These are phyloP conservation scores for Ochotona princeps DNA, from an alignment of 2,113 vertebrate species.

Conservation along the genomic window DNA sequence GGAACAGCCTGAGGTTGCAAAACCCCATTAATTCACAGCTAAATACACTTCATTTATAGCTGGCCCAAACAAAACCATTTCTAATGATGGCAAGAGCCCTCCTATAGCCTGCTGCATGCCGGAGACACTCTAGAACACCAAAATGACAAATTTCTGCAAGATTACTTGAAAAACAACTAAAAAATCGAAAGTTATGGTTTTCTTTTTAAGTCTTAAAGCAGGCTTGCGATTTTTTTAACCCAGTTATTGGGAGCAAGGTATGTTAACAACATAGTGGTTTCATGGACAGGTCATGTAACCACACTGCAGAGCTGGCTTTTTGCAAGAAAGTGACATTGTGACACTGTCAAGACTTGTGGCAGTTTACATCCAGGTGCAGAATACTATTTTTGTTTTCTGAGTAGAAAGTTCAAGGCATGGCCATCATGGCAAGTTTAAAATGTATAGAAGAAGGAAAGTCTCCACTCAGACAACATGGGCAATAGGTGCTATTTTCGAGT, in stretches of 20 bases:
- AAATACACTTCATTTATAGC: background rate
- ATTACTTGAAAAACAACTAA: background rate
- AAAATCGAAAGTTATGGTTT: too few species aligned
- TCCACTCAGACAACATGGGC: background rate
- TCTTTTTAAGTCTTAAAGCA: too few species aligned
- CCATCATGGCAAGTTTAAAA: background rate
- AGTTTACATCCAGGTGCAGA: slow-evolving; percentile 48
- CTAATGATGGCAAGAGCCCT: background rate
- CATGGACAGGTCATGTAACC: background rate
- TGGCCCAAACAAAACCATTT: slow-evolving; percentile 5
- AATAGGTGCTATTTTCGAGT: slow-evolving; percentile 34
- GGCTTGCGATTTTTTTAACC: background rate
- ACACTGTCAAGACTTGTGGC: background rate
- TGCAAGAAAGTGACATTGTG: background rate
- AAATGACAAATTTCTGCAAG: background rate
- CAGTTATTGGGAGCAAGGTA: background rate
- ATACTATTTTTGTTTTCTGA: slow-evolving; percentile 29
- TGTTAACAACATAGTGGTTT: slow-evolving; percentile 9
- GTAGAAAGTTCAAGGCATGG: background rate
- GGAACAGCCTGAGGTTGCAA: background rate
- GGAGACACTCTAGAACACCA: background rate
- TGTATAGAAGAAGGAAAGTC: background rate
- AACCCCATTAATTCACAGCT: background rate
- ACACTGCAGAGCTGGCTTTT: background rate
- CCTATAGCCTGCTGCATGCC: background rate